A percentile compares a stretch with the other conserved stretches of the same genome.
Conservation (phyloP, 2,113 vertebrate genomes). For the Danionella cerebrum region DNA sequence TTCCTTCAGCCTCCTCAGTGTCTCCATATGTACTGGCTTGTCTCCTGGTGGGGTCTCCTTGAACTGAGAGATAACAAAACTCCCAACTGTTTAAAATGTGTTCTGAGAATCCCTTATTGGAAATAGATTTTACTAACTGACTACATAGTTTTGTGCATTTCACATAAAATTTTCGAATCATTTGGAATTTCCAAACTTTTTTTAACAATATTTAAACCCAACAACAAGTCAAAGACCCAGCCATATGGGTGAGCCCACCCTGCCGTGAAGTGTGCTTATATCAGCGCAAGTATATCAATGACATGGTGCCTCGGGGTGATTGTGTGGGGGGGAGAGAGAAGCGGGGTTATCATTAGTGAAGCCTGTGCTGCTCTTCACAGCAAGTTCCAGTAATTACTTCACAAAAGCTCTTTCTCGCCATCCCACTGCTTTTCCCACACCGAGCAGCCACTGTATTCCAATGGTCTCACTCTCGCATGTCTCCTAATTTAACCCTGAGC, state of each 20-base stretch:
- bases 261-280: conserved; percentile 13
- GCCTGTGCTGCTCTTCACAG: conserved; percentile 5
- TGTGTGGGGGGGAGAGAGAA: neutral
- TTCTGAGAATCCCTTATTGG: no score
- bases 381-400: conserved; percentile 17
- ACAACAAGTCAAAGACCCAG: no score
- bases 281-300: conserved; percentile 20
- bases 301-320: conserved; percentile 12
- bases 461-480: conserved; percentile 13
- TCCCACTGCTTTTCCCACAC: conserved; percentile 22
- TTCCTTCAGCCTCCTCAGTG: no score
- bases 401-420: conserved; percentile 5
- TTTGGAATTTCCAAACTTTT: no score
- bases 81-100: no score
- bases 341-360: conserved; percentile 18
- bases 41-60: no score
- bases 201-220: no score
- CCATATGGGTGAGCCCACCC: neutral
- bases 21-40: no score
- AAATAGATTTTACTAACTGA: no score
- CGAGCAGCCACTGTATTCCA: conserved; percentile 1
- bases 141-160: no score
- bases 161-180: no score
- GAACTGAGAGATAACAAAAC: no score
- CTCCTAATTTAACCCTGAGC: neutral